Conservation (phyloP, 2,888 invertebrate species). For the Coecobrya sp. region DNA sequence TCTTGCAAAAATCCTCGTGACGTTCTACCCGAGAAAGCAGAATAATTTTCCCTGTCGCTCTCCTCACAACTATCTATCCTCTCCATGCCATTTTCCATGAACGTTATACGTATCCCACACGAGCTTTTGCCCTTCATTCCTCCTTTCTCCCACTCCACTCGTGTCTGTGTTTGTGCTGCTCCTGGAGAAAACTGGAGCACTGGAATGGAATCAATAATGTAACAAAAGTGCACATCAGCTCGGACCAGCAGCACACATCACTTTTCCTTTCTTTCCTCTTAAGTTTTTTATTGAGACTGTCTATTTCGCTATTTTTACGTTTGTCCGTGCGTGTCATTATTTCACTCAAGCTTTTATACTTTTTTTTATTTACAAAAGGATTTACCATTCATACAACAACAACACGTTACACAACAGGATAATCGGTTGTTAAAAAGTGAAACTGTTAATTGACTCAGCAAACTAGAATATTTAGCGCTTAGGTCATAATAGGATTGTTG, state of each 20-base stretch:
- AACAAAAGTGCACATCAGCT: not conserved
- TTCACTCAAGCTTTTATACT: no score
- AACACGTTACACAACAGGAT: no score
- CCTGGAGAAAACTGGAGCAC: conserved; percentile 1
- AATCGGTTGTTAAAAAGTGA: no score
- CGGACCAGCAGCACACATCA: conserved; percentile 9
- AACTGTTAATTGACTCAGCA: no score
- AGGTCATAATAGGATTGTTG: no score
- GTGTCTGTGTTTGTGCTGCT: not conserved
- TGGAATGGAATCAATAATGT: conserved; percentile 42
- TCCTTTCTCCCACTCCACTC: not conserved
- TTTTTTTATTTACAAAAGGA: no score
- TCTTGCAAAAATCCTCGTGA: conserved; percentile 26
- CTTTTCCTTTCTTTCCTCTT: conserved; percentile 42
- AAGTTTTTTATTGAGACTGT: not conserved
- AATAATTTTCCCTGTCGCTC: not conserved
- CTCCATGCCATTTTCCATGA: not conserved
- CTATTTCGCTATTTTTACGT: not conserved
- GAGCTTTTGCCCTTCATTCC: conserved; percentile 56
- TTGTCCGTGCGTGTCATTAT: no score
- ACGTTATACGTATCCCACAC: not conserved
- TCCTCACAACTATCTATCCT: conserved; percentile 23
- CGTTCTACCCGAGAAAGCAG: conserved; percentile 25
- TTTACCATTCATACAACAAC: no score
- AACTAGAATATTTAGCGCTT: no score